Conservation (phyloP, 2,888 invertebrate genomes). For the Latrodectus elegans region DNA sequence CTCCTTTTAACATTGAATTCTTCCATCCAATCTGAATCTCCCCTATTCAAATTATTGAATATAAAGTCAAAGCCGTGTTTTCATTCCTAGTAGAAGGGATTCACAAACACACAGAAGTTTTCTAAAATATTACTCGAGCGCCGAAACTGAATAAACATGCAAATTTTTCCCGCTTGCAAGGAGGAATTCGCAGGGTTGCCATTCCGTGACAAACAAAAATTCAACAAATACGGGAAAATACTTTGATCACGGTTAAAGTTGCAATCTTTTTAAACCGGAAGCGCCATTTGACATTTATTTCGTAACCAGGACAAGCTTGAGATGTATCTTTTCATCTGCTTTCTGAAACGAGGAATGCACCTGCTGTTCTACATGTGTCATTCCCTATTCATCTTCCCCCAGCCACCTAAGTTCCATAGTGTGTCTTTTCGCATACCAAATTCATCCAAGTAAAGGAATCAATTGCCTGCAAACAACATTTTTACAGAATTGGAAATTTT, state of each 20-base stretch:
- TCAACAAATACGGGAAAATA: background rate
- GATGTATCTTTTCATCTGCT: background rate
- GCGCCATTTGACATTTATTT: background rate
- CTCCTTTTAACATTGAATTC: background rate
- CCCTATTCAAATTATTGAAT: background rate
- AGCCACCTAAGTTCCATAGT: too few relatives aligned
- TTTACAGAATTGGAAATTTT: background rate
- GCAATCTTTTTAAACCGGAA: background rate
- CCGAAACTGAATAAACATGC: background rate
- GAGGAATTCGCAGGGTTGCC: background rate
- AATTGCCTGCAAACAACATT: background rate
- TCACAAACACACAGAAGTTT: slow-evolving; percentile 1
- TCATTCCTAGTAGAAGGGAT: background rate
- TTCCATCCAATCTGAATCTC: background rate
- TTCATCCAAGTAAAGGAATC: background rate
- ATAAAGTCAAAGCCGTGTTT: slow-evolving; percentile 3
- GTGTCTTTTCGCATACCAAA: too few relatives aligned
- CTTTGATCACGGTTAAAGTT: slow-evolving; percentile 1
- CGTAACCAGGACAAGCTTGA: background rate
- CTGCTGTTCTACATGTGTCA: too few relatives aligned
- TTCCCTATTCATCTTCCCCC: too few relatives aligned
- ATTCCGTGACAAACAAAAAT: background rate
- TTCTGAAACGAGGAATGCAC: too few relatives aligned
- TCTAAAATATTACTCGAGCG: background rate
- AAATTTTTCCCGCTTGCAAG: background rate